These are phyloP conservation scores for Plebejus anna DNA, from an alignment of 2,888 invertebrate species.

Conservation along the genomic window DNA sequence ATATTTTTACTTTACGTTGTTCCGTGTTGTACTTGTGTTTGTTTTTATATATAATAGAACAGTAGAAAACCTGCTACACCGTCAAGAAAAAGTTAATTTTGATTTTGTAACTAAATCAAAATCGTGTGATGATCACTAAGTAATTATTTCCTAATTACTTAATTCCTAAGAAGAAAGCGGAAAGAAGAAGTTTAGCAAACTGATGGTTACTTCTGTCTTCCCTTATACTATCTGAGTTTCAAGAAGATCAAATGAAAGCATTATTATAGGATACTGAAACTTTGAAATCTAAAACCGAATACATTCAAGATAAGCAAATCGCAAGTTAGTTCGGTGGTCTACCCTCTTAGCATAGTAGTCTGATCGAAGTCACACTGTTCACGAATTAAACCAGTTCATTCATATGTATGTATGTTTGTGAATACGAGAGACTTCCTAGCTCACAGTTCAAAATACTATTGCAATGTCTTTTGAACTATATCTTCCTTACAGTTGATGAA, in stretches of 20 bases:
- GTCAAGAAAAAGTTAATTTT: too few species aligned
- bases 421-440: constrained; percentile 1
- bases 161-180: too few species aligned
- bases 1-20: too few species aligned
- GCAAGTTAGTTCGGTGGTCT: constrained; percentile 17
- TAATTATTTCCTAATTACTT: too few species aligned
- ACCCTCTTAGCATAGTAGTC: constrained; percentile 7
- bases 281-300: constrained; percentile 6
- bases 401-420: constrained; percentile 12
- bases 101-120: too few species aligned
- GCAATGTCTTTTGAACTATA: neutral
- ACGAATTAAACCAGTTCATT: constrained; percentile 10
- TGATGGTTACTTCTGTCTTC: too few species aligned
- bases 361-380: constrained; percentile 8
- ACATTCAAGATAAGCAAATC: neutral
- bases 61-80: too few species aligned
- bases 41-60: too few species aligned
- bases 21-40: too few species aligned
- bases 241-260: neutral
- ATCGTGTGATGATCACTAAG: too few species aligned
- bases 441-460: neutral
- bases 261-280: constrained; percentile 13
- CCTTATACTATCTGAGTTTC: too few species aligned
- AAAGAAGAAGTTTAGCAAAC: too few species aligned
- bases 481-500: neutral